phyloP scores from a whole-genome alignment of 1,140 invertebrate species.

The Leptinotarsa texana region DNA sequence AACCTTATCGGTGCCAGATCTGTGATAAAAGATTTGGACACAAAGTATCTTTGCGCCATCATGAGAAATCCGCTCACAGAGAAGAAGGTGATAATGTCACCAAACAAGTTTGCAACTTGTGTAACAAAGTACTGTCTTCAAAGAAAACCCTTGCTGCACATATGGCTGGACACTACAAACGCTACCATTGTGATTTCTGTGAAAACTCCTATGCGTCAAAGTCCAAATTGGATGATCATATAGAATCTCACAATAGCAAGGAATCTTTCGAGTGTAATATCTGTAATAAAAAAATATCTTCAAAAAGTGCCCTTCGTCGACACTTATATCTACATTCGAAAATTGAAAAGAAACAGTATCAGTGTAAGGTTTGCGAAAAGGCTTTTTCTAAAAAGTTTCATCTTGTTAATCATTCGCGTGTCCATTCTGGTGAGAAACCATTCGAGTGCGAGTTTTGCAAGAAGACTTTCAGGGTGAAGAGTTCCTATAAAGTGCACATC shows the following conservation, averaged over 20 bases:
- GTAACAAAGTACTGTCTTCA: background rate
- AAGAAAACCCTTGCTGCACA: background rate
- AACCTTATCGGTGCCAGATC: background rate
- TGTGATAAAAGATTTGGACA: conserved; percentile 19
- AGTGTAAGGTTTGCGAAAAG: conserved; percentile 17
- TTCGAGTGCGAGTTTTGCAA: conserved; percentile 54
- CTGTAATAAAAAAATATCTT: background rate
- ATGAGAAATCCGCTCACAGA: background rate
- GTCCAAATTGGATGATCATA: conserved; percentile 55
- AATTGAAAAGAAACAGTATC: conserved; percentile 1
- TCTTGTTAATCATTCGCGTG: conserved; percentile 60
- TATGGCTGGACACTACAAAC: conserved; percentile 17
- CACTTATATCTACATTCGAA: background rate
- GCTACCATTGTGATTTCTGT: conserved; percentile 73
- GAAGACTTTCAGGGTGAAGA: conserved; percentile 8
- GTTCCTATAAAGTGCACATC: background rate
- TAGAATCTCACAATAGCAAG: conserved; percentile 46
- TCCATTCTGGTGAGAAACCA: conserved; percentile 61
- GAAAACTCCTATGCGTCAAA: conserved; percentile 64
- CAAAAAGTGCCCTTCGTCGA: background rate
- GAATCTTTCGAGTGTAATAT: conserved; percentile 38
- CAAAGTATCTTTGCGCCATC: background rate
- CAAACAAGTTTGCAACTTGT: background rate
- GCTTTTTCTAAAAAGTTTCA: conserved; percentile 33
- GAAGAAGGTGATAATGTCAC: background rate